phyloP scores from a whole-genome alignment of 1,140 invertebrate species.

The Chelonus insularis region DNA sequence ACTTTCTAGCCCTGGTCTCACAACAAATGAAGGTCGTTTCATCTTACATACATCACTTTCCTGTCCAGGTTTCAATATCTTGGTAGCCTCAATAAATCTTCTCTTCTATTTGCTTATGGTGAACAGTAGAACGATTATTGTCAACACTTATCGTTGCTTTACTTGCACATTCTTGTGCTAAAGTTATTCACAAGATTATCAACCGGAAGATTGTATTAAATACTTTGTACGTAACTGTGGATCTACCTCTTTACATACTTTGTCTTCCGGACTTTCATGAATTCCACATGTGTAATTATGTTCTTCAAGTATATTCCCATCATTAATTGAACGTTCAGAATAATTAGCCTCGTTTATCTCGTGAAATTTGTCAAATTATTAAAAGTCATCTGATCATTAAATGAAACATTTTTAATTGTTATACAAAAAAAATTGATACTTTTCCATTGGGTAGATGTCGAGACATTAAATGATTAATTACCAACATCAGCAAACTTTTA shows the following conservation, averaged over 20 bases:
- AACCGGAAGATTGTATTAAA: slow-evolving; percentile 18
- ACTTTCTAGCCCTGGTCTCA: neutral
- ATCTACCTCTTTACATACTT: neutral
- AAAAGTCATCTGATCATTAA: neutral
- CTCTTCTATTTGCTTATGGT: neutral
- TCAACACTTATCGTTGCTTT: neutral
- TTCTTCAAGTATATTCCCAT: neutral
- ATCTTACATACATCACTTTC: neutral
- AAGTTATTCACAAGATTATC: slow-evolving; percentile 15
- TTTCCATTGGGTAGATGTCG: too few species aligned
- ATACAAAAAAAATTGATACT: too few species aligned
- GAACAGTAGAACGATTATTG: neutral
- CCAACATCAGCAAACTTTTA: too few species aligned
- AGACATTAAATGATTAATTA: too few species aligned
- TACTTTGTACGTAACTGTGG: neutral
- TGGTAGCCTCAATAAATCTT: slow-evolving; percentile 1
- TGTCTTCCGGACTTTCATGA: slow-evolving; percentile 21
- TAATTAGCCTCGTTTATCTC: slow-evolving; percentile 26
- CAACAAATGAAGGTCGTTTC: slow-evolving; percentile 4
- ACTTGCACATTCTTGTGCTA: neutral
- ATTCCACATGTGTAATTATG: slow-evolving; percentile 7
- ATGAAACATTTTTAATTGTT: too few species aligned
- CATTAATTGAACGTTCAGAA: slow-evolving; percentile 18
- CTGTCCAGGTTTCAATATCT: neutral
- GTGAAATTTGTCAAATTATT: slow-evolving; percentile 3